Evolutionary conservation across 1,140 invertebrate species (phyloP), one percentile per base, ranked within the genome.

Genomic region (Fopius arisanus): DNA sequence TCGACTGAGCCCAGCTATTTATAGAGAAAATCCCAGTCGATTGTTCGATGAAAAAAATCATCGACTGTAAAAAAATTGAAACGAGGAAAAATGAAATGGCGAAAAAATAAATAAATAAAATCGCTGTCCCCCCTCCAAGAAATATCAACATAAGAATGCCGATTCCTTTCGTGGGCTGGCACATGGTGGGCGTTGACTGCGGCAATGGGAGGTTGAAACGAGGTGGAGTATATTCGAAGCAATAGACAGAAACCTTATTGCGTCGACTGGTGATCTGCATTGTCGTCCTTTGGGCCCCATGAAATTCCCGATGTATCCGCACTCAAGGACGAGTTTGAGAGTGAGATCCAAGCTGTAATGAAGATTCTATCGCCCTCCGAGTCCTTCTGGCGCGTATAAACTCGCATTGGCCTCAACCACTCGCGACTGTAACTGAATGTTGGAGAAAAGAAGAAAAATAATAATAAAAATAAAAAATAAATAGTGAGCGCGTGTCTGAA

Each of bases 401-500:
- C 43, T 48, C 16, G 43, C 43, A 48, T 48, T 48, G 14, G 14
- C n/a, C 29, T 40, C 37, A 14, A n/a, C 16, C 12, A 40, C 26
- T 67, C 10, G 16, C 66, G 43, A 43, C 21, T 10, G 66, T 1
- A 0, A 19, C 16, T 66, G 28, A 16, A n/a, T 48, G 43, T n/a
- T 19, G 43, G n/a, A 16, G 43, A 66, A 66, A 66, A n/a, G n/a
- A n/a, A n/a, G n/a, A n/a, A n/a, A n/a, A n/a, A n/a, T n/a, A n/a
- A n/a, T n/a, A n/a, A n/a, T n/a, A n/a, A n/a, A n/a, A n/a, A n/a
- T n/a, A n/a, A n/a, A n/a, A n/a, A n/a, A n/a, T n/a, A n/a, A 66
- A 31, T 67, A 40, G 19, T 26, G 31, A 40, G 66, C 66, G 31
- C 66, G 66, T 67, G 66, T 67, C 66, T 67, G 66, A 67, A 67